Percentiles rank a stretch among this genome's conserved stretches.
Conservation (phyloP, 2,888 invertebrate genomes). For the Plebejus melissa region DNA sequence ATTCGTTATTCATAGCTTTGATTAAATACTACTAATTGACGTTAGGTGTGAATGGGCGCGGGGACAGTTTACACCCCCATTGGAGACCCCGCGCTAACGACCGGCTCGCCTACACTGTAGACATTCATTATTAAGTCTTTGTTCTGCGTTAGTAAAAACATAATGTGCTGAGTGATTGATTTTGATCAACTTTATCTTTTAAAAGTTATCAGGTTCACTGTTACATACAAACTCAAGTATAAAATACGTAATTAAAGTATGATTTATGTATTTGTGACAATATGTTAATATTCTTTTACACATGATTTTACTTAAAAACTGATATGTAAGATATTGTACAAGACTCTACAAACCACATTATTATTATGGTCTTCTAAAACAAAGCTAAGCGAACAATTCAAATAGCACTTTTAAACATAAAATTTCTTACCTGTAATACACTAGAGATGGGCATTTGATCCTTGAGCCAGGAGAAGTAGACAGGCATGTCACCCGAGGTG, state of each 20-base stretch:
- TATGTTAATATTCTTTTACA: no score
- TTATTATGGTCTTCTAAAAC: no score
- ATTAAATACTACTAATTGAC: conserved; percentile 10
- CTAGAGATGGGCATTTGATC: conserved; percentile 81
- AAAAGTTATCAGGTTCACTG: no score
- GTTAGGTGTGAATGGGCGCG: background rate
- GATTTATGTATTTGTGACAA: no score
- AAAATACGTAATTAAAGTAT: no score
- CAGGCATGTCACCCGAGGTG: conserved; percentile 84
- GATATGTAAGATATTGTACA: no score
- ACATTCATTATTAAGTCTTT: background rate
- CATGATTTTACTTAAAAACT: no score
- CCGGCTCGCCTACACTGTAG: background rate
- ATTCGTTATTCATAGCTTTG: background rate
- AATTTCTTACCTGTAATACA: conserved; percentile 75
- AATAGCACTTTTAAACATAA: background rate
- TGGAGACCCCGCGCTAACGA: conserved; percentile 16
- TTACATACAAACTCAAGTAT: background rate
- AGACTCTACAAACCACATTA: no score
- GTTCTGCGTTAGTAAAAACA: background rate
- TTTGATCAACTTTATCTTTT: background rate
- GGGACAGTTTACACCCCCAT: background rate
- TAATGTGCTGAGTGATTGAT: background rate
- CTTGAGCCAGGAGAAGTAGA: conserved; percentile 83
- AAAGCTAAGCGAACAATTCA: no score